Evolutionary conservation across 2,888 invertebrate species (phyloP).

Genomic region (Anticlea derivata): DNA sequence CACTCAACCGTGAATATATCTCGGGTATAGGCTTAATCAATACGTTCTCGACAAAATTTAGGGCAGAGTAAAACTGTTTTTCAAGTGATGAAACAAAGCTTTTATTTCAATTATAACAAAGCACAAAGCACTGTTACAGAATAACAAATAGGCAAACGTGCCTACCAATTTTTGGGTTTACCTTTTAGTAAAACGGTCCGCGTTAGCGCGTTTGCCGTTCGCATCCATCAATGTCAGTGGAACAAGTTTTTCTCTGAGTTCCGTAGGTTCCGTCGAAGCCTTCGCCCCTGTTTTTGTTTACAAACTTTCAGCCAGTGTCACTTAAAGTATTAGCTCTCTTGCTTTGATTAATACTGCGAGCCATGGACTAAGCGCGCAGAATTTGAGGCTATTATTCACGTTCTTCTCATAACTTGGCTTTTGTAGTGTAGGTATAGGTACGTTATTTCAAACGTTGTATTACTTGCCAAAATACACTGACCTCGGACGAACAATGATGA

Average conservation of each 20-base stretch:
- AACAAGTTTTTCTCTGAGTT: constrained; percentile 75
- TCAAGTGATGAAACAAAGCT: constrained; percentile 38
- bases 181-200: constrained; percentile 57
- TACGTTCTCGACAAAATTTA: constrained; percentile 11
- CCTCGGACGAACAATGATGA: not conserved
- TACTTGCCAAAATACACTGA: too few relatives aligned
- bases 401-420: constrained; percentile 18
- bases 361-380: constrained; percentile 35
- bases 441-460: too few relatives aligned
- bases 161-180: constrained; percentile 43
- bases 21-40: constrained; percentile 11
- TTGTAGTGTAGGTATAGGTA: too few relatives aligned
- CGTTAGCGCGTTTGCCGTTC: constrained; percentile 57
- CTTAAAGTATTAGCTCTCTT: constrained; percentile 65
- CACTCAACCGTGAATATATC: constrained; percentile 13
- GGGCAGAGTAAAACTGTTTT: constrained; percentile 22
- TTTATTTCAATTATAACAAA: constrained; percentile 42
- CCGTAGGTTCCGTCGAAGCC: constrained; percentile 65
- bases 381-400: constrained; percentile 24
- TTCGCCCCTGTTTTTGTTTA: constrained; percentile 72
- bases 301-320: constrained; percentile 69
- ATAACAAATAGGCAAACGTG: constrained; percentile 48
- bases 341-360: constrained; percentile 56
- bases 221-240: constrained; percentile 77
- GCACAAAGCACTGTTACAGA: constrained; percentile 42